Evolutionary conservation across 2,888 invertebrate species (phyloP).

Genomic region (Hipparchia sbordonii): DNA sequence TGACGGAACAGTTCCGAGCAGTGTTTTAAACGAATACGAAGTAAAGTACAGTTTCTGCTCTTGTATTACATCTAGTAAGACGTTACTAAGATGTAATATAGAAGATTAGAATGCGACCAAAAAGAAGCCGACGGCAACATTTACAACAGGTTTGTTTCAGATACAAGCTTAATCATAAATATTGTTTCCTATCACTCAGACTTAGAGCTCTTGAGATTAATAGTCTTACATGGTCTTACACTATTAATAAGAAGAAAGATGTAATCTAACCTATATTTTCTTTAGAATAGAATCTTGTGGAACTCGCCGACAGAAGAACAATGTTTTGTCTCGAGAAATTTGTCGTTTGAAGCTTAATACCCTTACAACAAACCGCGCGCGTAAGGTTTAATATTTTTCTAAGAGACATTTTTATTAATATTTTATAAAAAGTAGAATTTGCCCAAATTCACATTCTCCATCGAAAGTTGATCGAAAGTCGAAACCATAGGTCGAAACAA

Average conservation of each 20-base stretch:
- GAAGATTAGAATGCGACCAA: neutral
- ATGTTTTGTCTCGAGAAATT: conserved; percentile 62
- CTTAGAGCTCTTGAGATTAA: neutral
- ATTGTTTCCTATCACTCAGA: neutral
- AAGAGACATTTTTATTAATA: conserved; percentile 62
- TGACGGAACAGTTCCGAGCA: neutral
- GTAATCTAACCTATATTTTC: conserved; percentile 72
- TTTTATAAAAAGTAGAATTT: conserved; percentile 16
- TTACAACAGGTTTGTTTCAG: too few relatives aligned
- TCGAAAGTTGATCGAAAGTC: neutral
- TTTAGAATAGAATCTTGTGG: conserved; percentile 64
- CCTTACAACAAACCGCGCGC: conserved; percentile 62
- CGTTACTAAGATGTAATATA: neutral
- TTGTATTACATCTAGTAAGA: neutral
- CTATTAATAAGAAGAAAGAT: conserved; percentile 14
- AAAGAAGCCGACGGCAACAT: neutral
- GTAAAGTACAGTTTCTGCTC: neutral
- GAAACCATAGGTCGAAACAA: neutral
- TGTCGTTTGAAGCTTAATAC: conserved; percentile 56
- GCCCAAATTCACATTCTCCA: conserved; percentile 35
- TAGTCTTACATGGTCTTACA: too few relatives aligned
- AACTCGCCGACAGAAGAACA: conserved; percentile 60
- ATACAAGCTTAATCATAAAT: too few relatives aligned
- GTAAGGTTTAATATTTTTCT: conserved; percentile 69
- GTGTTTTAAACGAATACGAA: neutral